A percentile compares a stretch with the other conserved stretches of the same genome.
Evolutionary conservation across 2,888 invertebrate species (phyloP).

Genomic region (Aquatica leii): DNA sequence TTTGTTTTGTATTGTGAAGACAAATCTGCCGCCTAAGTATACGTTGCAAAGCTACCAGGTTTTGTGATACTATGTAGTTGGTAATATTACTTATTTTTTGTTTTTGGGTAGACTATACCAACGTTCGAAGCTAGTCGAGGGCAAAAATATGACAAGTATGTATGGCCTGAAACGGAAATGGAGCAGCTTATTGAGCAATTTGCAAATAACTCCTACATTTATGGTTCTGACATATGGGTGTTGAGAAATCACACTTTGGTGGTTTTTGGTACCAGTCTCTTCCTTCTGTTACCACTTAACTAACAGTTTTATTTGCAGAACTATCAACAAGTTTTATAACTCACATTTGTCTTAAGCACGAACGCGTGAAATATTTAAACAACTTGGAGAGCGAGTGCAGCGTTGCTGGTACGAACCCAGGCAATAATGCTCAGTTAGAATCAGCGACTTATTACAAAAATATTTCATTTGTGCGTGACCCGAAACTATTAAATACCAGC

Average conservation of each 20-base stretch:
- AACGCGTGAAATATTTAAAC: constrained; percentile 60
- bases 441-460: constrained; percentile 54
- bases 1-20: constrained; percentile 68
- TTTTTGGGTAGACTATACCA: constrained; percentile 26
- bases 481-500: constrained; percentile 49
- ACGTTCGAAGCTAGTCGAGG: constrained; percentile 30
- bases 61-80: too few relatives aligned
- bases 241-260: constrained; percentile 40
- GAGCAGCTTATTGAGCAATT: constrained; percentile 14
- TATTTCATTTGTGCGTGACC: constrained; percentile 49
- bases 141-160: constrained; percentile 29
- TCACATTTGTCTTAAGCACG: constrained; percentile 53
- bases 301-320: neutral
- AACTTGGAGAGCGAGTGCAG: constrained; percentile 58
- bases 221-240: constrained; percentile 46
- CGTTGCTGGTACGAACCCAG: constrained; percentile 43
- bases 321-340: constrained; percentile 47
- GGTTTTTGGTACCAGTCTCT: constrained; percentile 44
- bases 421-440: constrained; percentile 52
- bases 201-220: constrained; percentile 25
- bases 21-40: constrained; percentile 64
- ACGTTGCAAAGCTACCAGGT: constrained; percentile 49
- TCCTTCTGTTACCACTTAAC: constrained; percentile 1
- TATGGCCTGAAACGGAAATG: constrained; percentile 36
- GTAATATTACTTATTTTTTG: constrained; percentile 2